Evolutionary conservation across 2,113 vertebrate genomes (phyloP), one percentile per base, ranked within the genome.

Genomic region (Campylomormyrus numenius): DNA sequence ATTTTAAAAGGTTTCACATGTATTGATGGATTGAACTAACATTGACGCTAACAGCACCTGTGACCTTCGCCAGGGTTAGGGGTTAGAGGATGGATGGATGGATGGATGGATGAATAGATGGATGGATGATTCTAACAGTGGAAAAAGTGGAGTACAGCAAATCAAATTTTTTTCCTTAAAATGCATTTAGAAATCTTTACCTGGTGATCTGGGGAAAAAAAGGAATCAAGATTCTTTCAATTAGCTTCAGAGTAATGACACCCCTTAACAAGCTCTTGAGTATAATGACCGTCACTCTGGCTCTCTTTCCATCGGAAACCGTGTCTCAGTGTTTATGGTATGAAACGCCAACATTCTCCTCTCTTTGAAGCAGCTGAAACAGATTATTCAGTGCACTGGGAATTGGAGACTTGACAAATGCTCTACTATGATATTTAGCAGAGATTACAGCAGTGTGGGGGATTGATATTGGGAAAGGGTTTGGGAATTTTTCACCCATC

Each of bases 281-380:
- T 89, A 92, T 91, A 93, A 93, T 95, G 94, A 92, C 92, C 90
- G 90, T 80, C 58, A 87, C 92, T 90, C 39, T 87, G 88, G 91
- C 39, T 9, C 85, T 92, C 90, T 89, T 91, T 89, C 89, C 92
- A 90, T 52, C 45, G 88, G 89, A 92, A 91, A 91, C 93, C 88
- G 48, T 90, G 90, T n/a, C 89, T 89, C 50, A 92, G 89, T 92
- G 92, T 92, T 88, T 74, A 89, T 87, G 91, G 93, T 35, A 84
- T 24, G 83, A 56, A 11, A 83, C 89, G 90, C 90, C 89, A 88
- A 77, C 86, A 58, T 89, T 89, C 89, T 88, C 45, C 66, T 8
- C 39, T 90, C 91, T 92, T 91, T 91, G 89, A 91, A 88, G 80
- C 11, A 31, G 42, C 13, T 27, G 74, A 88, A 5, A 17, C 9